Evolutionary conservation across 2,113 vertebrate species (phyloP).

Genomic region (Ceyx melanurus): DNA sequence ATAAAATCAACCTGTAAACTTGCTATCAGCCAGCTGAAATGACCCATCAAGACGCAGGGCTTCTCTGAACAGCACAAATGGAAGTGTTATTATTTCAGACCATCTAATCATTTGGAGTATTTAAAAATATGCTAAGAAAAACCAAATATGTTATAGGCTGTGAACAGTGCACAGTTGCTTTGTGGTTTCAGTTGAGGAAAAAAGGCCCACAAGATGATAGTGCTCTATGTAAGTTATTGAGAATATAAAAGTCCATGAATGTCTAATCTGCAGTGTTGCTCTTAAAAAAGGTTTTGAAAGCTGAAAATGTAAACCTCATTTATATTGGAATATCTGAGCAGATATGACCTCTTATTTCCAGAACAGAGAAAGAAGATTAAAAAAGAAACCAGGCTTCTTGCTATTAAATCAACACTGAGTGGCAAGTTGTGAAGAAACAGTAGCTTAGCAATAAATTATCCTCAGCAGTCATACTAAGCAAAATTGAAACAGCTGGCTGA

Average conservation of each 20-base stretch:
- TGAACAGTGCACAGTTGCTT: background rate
- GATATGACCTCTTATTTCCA: background rate
- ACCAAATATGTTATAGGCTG: background rate
- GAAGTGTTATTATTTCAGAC: background rate
- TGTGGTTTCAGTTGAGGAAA: background rate
- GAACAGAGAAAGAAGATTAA: background rate
- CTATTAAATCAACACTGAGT: background rate
- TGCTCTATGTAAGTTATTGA: background rate
- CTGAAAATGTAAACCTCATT: background rate
- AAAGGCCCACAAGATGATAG: background rate
- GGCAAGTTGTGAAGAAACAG: background rate
- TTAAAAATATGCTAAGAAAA: background rate
- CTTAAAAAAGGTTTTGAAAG: background rate
- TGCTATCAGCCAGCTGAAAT: background rate
- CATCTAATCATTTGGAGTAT: background rate
- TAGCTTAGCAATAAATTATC: background rate
- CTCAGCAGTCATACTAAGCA: background rate
- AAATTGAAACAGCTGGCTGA: background rate
- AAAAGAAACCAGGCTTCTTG: background rate
- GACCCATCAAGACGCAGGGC: rapidly evolving
- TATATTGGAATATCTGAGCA: background rate
- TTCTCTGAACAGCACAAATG: background rate
- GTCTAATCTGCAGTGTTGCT: background rate
- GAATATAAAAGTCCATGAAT: background rate
- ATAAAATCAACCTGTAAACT: background rate